Evolutionary conservation across 2,888 invertebrate genomes (phyloP), one percentile per base, ranked within the genome.

Genomic region (Branchellion lobata): DNA sequence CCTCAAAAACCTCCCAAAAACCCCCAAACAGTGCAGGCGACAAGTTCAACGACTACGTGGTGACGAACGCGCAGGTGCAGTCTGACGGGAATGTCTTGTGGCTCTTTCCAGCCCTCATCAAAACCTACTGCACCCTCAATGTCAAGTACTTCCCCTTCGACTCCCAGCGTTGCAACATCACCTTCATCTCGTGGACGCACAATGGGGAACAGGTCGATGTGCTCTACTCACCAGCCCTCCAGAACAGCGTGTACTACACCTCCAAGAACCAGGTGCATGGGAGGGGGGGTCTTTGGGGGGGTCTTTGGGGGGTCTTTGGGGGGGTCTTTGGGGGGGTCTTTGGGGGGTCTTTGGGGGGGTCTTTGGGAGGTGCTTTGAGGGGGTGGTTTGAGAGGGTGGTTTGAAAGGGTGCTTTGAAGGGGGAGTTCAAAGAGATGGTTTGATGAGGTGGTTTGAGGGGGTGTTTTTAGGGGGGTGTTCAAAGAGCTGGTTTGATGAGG

Each of bases 261-360:
- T 89, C 94, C 93, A 87, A 92, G 29, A 94, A 94, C 86, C 93
- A 93, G 81, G 81, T 77, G n/a, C n/a, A n/a, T n/a, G n/a, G n/a
- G n/a, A n/a, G n/a, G 40, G 40, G 40, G 40, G 5, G 40, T 40
- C 14, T 40, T 40, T 40, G 5, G 5, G 40, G 40, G 14, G 40
- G 14, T 8, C 5, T 40, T 40, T n/a, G n/a, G n/a, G n/a, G n/a
- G n/a, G n/a, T n/a, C n/a, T n/a, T n/a, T n/a, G n/a, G n/a, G n/a
- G n/a, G n/a, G n/a, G n/a, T n/a, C n/a, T n/a, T n/a, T n/a, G n/a
- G n/a, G n/a, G n/a, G n/a, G n/a, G n/a, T n/a, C n/a, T n/a, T n/a
- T n/a, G n/a, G n/a, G n/a, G n/a, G n/a, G n/a, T n/a, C n/a, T n/a
- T n/a, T n/a, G n/a, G n/a, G n/a, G n/a, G n/a, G n/a, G n/a, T n/a